Base-by-base conservation (phyloP, 2,113 vertebrate genomes). In the Bujurquina vittata region DNA sequence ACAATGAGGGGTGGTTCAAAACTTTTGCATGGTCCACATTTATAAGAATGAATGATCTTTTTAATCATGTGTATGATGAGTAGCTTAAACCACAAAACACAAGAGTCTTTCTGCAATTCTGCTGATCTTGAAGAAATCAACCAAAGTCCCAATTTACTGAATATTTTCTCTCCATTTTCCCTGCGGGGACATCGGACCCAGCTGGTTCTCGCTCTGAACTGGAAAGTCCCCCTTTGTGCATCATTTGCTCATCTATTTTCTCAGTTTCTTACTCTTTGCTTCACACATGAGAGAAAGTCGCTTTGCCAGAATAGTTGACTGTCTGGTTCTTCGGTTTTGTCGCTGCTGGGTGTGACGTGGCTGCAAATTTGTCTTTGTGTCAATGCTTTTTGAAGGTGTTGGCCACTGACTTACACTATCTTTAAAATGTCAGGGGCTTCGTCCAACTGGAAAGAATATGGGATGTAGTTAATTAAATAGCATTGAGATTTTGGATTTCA, bases 171-270 rank as follows among this genome's bases (percentile, higher is more conserved):
- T 37, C 11, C 1, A 4, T 29, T 60, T 78, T 80, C 77, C 55
- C 81, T 58, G 49, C 4, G 15, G 85, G 74, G 60, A 74, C n/a
- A n/a, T 75, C 10, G 69, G 72, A 4, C 61, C 72, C 92, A 91
- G 90, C 90, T 94, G 93, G 62, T 85, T 92, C 84, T 85, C 83
- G 65, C 81, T 85, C 52, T 57, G 49, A 33, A 63, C 63, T 88
- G 90, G 88, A 93, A 94, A 92, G 83, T 89, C 85, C 87, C 89
- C 61, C 5, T 62, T 31, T 67, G 76, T 29, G 76, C 87, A 87
- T 89, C 73, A 75, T 37, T 83, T 82, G 43, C 8, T 79, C 76
- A 82, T 92, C 80, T 5, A 14, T 75, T 83, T 80, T 85, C 80
- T 86, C 62, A 77, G 60, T 89, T 92, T 90, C 72, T 80, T 65